phyloP scores from a whole-genome alignment of 2,113 vertebrate genomes.

The Forbesichthys papilliferus region DNA sequence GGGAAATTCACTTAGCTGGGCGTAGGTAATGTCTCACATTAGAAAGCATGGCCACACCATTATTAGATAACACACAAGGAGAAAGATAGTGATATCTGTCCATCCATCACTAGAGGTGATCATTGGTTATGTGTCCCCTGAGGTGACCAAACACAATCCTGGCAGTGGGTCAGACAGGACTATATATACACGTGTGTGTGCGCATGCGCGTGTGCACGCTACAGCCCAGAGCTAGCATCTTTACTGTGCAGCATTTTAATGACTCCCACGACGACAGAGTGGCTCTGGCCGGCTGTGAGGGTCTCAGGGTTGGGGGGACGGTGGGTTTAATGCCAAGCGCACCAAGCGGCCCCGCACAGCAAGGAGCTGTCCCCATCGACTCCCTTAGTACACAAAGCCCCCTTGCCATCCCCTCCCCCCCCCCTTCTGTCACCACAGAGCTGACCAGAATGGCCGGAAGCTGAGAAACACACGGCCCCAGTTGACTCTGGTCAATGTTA shows the following conservation, averaged over 20 bases:
- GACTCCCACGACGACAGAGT: slow-evolving; percentile 65
- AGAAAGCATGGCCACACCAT: slow-evolving; percentile 59
- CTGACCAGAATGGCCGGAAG: slow-evolving; percentile 30
- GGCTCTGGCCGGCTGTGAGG: slow-evolving; percentile 60
- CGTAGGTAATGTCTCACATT: slow-evolving; percentile 64
- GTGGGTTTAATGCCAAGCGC: slow-evolving; percentile 61
- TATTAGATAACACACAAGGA: slow-evolving; percentile 52
- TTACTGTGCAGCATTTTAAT: slow-evolving; percentile 65
- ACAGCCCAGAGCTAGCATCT: slow-evolving; percentile 41
- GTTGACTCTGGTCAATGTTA: slow-evolving; percentile 44
- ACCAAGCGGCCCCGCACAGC: slow-evolving; percentile 46
- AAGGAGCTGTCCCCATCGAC: slow-evolving; percentile 6
- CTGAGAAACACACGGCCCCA: slow-evolving; percentile 31
- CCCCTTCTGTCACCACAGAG: slow-evolving; percentile 49
- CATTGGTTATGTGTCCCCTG: slow-evolving; percentile 54
- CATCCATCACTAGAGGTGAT: slow-evolving; percentile 61
- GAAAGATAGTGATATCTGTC: slow-evolving; percentile 41
- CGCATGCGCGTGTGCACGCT: slow-evolving; percentile 13
- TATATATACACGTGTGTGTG: slow-evolving; percentile 23
- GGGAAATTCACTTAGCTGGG: slow-evolving; percentile 67
- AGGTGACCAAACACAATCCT: slow-evolving; percentile 43
- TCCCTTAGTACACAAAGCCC: slow-evolving; percentile 22
- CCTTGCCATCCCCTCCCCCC: no score
- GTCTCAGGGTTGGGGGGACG: slow-evolving; percentile 51
- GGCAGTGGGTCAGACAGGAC: slow-evolving; percentile 38